phyloP scores from a whole-genome alignment of 2,888 invertebrate genomes.

The Nowickia ferox region DNA sequence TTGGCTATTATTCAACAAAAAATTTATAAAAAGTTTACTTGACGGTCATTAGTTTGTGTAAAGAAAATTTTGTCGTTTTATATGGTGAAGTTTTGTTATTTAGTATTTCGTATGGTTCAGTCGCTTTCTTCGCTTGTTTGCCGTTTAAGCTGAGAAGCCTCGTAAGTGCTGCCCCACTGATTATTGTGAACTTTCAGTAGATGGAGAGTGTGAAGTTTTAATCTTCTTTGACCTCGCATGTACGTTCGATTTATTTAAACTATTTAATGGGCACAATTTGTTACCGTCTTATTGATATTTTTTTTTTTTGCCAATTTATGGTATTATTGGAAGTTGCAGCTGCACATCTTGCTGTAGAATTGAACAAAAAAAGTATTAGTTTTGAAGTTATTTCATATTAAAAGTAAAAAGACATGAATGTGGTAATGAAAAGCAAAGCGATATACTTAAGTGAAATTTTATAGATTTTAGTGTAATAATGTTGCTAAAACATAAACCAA shows the following conservation, averaged over 20 bases:
- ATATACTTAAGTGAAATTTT: too few relatives aligned
- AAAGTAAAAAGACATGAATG: neutral
- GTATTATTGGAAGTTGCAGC: neutral
- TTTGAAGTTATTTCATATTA: neutral
- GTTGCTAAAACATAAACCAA: too few relatives aligned
- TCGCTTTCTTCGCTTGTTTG: slow-evolving; percentile 1
- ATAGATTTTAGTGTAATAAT: too few relatives aligned
- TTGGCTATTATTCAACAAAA: slow-evolving; percentile 62
- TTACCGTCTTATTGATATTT: slow-evolving; percentile 1
- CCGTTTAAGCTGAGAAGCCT: slow-evolving; percentile 36
- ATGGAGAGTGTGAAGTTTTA: slow-evolving; percentile 14
- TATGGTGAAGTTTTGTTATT: slow-evolving; percentile 2
- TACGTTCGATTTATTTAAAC: neutral
- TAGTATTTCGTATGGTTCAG: slow-evolving; percentile 16
- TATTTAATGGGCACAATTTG: neutral
- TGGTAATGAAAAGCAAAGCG: neutral
- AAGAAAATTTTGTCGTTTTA: slow-evolving; percentile 23
- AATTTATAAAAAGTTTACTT: slow-evolving; percentile 16
- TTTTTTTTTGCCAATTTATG: neutral
- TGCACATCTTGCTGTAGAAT: slow-evolving; percentile 16
- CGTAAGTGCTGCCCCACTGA: slow-evolving; percentile 12
- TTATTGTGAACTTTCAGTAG: neutral
- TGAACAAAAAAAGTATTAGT: slow-evolving; percentile 6
- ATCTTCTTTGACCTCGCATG: slow-evolving; percentile 12
- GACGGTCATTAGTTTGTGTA: slow-evolving; percentile 14